Evolutionary conservation across 2,888 invertebrate genomes (phyloP), one percentile per base, ranked within the genome.

Genomic region (Pseudococcus viburni): DNA sequence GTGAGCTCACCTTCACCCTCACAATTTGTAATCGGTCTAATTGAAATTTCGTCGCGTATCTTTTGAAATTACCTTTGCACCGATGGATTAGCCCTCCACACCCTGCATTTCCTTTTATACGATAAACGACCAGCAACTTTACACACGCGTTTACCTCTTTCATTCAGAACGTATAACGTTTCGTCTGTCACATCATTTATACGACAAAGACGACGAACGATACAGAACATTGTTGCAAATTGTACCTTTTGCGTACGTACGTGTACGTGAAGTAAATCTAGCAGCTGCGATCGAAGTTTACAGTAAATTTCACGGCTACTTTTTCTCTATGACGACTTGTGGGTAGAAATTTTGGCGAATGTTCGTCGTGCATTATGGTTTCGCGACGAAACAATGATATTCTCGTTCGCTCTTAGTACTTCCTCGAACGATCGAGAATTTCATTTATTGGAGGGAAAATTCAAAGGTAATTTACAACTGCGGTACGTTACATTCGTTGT

Each of bases 261-360:
- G 9, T 9, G 6, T 59, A 55, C 59, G 59, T 19, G 59, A 59
- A 59, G n/a, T 6, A 59, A 59, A 59, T 59, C 59, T n/a, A 59
- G 59, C 59, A 59, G n/a, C 59, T 59, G 59, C 19, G 59, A 59
- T 59, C 59, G 59, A 59, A 59, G 19, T 59, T 59, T 19, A 59
- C 59, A 59, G 19, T 59, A 59, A 59, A 59, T 59, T 59, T 59
- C 59, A 59, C 59, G 59, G 59, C 59, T 59, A 59, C 59, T 59
- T 59, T 59, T 59, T 59, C 59, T 59, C 19, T 55, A 12, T 12
- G 55, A 55, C 55, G 55, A 55, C 26, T 33, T 46, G 55, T 55
- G 55, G 55, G 55, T 15, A 15, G 55, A 17, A 55, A 55, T 55
- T 55, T 46, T 55, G 26, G 26, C 55, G 17, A 17, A 55, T 55